Evolutionary conservation across 2,888 invertebrate genomes (phyloP), one percentile per base, ranked within the genome.

Genomic region (Kryphioiulus occultus): DNA sequence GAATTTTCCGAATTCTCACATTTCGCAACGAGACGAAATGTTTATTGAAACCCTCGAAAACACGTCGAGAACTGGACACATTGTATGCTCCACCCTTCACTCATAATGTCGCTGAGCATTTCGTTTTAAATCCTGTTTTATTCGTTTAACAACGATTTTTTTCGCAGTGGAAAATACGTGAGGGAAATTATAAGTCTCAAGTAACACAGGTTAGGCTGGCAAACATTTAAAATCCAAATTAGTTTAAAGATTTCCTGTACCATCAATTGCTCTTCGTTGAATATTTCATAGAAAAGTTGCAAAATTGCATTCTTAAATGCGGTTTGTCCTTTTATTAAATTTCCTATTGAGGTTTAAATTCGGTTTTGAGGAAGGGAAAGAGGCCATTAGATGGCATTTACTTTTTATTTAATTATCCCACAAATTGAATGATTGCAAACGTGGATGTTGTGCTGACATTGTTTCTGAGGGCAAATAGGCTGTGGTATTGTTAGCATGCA

Each of bases 201-300:
- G 26, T 26, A 26, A 9, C 68, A 26, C 68, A 15, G 68, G 68
- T 68, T 26, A 68, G 26, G 26, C 26, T 26, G 26, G 68, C 59
- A 68, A 68, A 68, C 68, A 68, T 68, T 68, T 68, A 68, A 68
- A 68, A 26, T 68, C 68, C 68, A 68, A 68, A 68, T 68, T 68
- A 68, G 68, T 68, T 68, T 68, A 26, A 68, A 68, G 68, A 68
- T 68, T 68, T 68, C 68, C 68, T 68, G 68, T 68, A 68, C 68
- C 68, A 68, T 68, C 68, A 68, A 68, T 68, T 68, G 68, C 68
- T 1, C 15, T 68, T 68, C 68, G 68, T 68, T 68, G 68, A 68
- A 68, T 68, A 26, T 68, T 68, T 68, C 68, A 68, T 68, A 26
- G 26, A 26, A 68, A 68, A 68, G 68, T 26, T 22, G 59, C n/a